These are phyloP conservation scores for Anticlea derivata DNA, from an alignment of 2,888 invertebrate species.

Conservation along the genomic window DNA sequence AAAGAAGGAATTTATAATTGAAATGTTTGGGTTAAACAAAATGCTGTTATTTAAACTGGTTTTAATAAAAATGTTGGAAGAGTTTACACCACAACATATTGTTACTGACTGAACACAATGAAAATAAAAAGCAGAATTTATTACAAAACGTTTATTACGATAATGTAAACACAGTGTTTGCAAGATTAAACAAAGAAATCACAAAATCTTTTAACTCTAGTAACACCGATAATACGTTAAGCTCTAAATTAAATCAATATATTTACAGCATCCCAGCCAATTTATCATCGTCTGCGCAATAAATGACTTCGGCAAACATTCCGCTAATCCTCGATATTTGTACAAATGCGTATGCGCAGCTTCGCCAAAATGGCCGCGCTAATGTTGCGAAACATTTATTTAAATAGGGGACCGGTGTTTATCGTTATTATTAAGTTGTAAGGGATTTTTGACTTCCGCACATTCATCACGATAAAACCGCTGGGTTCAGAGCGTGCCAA, in stretches of 20 bases:
- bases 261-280: constrained; percentile 44
- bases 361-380: constrained; percentile 67
- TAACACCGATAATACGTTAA: constrained; percentile 24
- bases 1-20: not conserved
- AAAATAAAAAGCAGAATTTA: constrained; percentile 23
- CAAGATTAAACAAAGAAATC: constrained; percentile 22
- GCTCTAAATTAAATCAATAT: constrained; percentile 42
- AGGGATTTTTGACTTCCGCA: constrained; percentile 75
- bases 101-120: constrained; percentile 16
- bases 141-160: constrained; percentile 14
- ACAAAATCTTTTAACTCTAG: constrained; percentile 21
- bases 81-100: constrained; percentile 4
- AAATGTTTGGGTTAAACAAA: constrained; percentile 1
- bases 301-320: constrained; percentile 71
- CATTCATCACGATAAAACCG: constrained; percentile 70
- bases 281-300: constrained; percentile 66
- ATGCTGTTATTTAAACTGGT: too few relatives aligned
- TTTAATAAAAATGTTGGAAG: constrained; percentile 1
- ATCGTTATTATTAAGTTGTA: constrained; percentile 78
- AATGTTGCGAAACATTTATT: constrained; percentile 76
- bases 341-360: constrained; percentile 65
- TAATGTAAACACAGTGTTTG: constrained; percentile 26
- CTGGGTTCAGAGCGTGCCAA: constrained; percentile 63
- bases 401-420: constrained; percentile 75
- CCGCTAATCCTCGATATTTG: constrained; percentile 60